Evolutionary conservation across 2,888 invertebrate species (phyloP).

Genomic region (Caenorhabditis angaria): DNA sequence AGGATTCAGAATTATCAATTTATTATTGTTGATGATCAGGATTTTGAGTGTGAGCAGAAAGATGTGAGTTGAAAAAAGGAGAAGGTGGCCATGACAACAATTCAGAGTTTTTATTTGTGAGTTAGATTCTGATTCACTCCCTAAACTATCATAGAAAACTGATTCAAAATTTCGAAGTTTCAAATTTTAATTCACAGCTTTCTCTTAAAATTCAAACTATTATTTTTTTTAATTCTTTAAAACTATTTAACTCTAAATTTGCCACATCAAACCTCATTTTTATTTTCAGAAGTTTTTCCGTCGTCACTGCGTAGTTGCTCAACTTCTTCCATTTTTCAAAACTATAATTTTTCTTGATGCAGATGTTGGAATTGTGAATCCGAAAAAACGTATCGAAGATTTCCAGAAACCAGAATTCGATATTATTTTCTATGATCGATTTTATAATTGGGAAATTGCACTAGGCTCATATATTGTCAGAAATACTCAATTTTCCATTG

Average conservation of each 20-base stretch:
- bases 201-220: no score
- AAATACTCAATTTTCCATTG: constrained; percentile 19
- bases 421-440: constrained; percentile 44
- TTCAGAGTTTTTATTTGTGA: no score
- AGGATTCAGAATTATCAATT: constrained; percentile 24
- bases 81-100: no score
- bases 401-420: no score
- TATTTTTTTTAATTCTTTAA: no score
- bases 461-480: constrained; percentile 42
- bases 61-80: constrained; percentile 22
- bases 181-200: no score
- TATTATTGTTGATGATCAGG: constrained; percentile 2
- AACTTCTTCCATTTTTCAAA: constrained; percentile 25
- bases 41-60: constrained; percentile 20
- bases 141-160: no score
- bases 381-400: no score
- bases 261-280: no score
- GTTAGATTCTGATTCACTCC: no score
- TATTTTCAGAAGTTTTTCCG: constrained; percentile 45
- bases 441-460: constrained; percentile 43
- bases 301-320: constrained; percentile 41
- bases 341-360: constrained; percentile 42
- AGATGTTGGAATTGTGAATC: constrained; percentile 46
- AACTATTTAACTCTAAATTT: no score
- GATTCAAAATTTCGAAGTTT: no score